Conservation (phyloP, 1,140 invertebrate species). For the Aphelinus atriplicis region DNA sequence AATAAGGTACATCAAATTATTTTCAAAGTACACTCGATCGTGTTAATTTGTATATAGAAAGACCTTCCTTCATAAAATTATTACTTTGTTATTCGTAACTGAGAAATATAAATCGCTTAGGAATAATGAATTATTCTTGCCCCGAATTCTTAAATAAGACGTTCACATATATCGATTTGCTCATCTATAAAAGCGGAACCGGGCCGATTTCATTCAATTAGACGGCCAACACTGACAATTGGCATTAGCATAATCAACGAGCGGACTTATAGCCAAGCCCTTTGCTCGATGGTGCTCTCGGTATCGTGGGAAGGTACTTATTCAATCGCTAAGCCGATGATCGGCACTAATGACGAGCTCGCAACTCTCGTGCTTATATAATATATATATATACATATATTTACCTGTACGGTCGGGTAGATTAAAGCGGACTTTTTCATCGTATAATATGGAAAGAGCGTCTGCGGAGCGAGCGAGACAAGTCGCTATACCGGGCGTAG, state of each 20-base stretch:
- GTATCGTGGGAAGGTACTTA: constrained; percentile 36
- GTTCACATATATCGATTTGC: no score
- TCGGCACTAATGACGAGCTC: constrained; percentile 17
- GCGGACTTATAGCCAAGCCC: background rate
- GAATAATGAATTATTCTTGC: no score
- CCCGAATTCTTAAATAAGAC: no score
- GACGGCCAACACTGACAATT: background rate
- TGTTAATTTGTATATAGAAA: no score
- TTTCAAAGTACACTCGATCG: no score
- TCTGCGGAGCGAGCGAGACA: background rate
- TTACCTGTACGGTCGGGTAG: constrained; percentile 7
- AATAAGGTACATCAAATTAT: no score
- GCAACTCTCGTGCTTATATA: constrained; percentile 11
- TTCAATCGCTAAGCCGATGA: constrained; percentile 31
- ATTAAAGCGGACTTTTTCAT: constrained; percentile 35
- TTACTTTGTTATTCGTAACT: no score
- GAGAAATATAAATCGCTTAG: no score
- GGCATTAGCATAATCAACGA: constrained; percentile 4
- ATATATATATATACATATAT: background rate
- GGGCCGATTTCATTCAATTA: constrained; percentile 2
- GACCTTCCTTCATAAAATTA: no score
- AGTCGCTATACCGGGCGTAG: background rate
- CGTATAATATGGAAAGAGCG: constrained; percentile 11
- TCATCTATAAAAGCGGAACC: no score
- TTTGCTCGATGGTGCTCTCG: background rate